Base-by-base conservation (phyloP, 2,797 vertebrate species). In the Cichlasoma orientale region DNA sequence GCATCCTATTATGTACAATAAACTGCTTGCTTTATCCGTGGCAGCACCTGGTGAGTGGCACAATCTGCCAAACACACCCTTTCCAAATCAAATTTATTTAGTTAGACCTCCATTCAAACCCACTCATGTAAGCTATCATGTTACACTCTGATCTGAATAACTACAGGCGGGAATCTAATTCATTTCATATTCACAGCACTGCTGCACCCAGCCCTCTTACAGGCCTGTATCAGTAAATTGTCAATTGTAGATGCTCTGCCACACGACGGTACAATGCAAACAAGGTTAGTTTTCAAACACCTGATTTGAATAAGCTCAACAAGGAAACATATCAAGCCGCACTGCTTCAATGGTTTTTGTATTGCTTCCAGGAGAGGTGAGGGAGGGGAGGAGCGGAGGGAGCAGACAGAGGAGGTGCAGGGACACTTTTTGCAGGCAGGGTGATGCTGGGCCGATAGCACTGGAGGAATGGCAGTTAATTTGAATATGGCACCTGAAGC, bases 31-130 rank as follows among this genome's bases (percentile, higher is more conserved):
- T 95, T 96, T 95, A 96, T 96, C 95, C 93, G 58, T 71, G 81
- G 86, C 88, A 91, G 93, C 95, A 95, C 93, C 95, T 92, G 93
- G 90, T 89, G 82, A 88, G 89, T 84, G 86, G 91, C 92, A 87
- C 94, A 93, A 93, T 94, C 94, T 95, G 88, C 90, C 94, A 94
- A 94, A 95, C 94, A 94, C 92, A 93, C 90, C 91, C 89, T 91
- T 94, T 93, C 89, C 89, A 94, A 95, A 96, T 96, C 94, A 95
- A 95, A 95, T 96, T 95, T 95, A 96, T 96, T 96, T 96, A 95
- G 95, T 94, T 93, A 92, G 93, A 92, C 91, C 88, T 77, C 93
- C 90, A 94, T 95, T 96, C 92, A 95, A 92, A 94, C 87, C 90
- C 94, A 92, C 94, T 93, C 93, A 90, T 96, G 95, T 96, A 95